Conservation (phyloP, 2,113 vertebrate species). For the Phalacrocorax brasilianus region DNA sequence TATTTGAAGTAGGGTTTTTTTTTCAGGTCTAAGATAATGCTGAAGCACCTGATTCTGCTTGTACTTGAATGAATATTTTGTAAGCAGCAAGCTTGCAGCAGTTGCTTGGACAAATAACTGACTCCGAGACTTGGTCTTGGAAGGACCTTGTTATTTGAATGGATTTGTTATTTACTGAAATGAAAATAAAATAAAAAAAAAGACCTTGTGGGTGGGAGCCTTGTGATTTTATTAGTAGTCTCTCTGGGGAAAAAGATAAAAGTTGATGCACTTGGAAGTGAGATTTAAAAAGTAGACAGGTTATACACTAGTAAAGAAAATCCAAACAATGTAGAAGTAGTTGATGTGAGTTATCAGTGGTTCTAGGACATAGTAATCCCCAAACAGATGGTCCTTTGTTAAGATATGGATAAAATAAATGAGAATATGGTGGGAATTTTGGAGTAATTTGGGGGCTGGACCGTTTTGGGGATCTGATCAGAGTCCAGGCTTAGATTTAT, state of each 20-base stretch:
- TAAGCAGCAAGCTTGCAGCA: not conserved
- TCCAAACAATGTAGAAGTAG: not conserved
- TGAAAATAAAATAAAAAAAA: no score
- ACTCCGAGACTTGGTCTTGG: not conserved
- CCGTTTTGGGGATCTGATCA: not conserved
- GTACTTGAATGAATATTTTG: not conserved
- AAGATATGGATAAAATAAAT: not conserved
- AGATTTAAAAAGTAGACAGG: not conserved
- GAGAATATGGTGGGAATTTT: not conserved
- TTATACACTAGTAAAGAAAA: not conserved
- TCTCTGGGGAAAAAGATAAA: not conserved
- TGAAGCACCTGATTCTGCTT: not conserved
- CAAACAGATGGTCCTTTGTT: not conserved
- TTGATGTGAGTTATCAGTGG: not conserved
- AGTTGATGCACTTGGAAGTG: not conserved
- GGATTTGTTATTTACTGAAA: not conserved
- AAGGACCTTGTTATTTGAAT: not conserved
- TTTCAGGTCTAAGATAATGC: not conserved
- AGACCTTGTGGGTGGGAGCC: accelerated
- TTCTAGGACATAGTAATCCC: not conserved
- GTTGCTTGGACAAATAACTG: not conserved
- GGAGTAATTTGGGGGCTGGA: not conserved
- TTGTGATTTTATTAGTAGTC: not conserved
- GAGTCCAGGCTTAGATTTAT: slow-evolving; percentile 44
- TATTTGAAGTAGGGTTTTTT: not conserved